Evolutionary conservation across 2,113 vertebrate genomes (phyloP).

Genomic region (Eurystomus gularis): DNA sequence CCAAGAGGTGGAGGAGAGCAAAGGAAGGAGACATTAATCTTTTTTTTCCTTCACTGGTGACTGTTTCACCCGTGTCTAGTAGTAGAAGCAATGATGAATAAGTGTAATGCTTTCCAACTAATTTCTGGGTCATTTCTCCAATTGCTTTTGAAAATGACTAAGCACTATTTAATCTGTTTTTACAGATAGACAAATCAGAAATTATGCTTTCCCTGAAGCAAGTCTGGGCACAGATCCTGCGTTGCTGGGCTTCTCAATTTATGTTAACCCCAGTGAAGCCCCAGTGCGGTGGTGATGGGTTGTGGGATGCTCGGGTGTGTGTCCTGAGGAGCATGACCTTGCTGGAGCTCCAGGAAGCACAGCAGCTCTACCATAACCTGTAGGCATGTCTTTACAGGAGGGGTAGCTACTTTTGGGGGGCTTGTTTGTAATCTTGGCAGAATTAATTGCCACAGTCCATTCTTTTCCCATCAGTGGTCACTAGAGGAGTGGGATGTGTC

Average conservation of each 20-base stretch:
- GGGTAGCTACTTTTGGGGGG: fast-evolving
- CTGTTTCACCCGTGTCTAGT: background rate
- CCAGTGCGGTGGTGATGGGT: fast-evolving
- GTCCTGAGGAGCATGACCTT: background rate
- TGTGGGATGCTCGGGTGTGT: background rate
- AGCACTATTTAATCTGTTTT: constrained; percentile 27
- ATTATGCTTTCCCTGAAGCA: background rate
- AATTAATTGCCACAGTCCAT: background rate
- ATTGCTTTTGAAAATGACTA: constrained; percentile 12
- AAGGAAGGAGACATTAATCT: background rate
- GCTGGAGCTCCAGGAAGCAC: fast-evolving
- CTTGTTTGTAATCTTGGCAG: background rate
- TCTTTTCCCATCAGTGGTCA: background rate
- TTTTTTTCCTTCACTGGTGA: background rate
- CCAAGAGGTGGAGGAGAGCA: background rate
- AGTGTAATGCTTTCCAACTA: background rate
- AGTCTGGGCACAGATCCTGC: background rate
- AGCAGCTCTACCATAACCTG: background rate
- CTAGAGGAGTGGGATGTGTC: background rate
- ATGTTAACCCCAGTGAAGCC: background rate
- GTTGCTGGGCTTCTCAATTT: background rate
- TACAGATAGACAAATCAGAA: background rate
- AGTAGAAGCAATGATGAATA: background rate
- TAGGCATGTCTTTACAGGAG: fast-evolving
- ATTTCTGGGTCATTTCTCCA: constrained; percentile 45